A percentile compares a stretch with the other conserved stretches of the same genome.
phyloP scores from a whole-genome alignment of 2,113 vertebrate genomes.

The Protomyctophum bolini region DNA sequence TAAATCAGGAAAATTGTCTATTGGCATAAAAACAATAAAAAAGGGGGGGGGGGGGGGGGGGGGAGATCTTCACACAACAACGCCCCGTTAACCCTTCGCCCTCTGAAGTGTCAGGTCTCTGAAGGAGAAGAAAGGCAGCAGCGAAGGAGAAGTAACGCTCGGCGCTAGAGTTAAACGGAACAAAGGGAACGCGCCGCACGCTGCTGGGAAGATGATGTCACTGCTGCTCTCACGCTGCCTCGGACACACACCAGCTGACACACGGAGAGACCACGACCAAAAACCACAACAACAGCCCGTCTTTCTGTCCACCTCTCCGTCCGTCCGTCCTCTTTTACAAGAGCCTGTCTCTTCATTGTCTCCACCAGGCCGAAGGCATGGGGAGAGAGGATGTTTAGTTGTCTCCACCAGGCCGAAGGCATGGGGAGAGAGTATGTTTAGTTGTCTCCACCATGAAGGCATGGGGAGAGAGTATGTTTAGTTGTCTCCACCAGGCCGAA shows the following conservation, averaged over 20 bases:
- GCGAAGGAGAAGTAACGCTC: constrained; percentile 20
- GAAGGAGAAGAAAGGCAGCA: constrained; percentile 19
- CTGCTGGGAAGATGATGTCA: constrained; percentile 17
- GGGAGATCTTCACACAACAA: not conserved
- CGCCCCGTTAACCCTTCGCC: not conserved
- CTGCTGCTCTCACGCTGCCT: not conserved
- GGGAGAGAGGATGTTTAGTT: too few relatives aligned
- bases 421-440: too few relatives aligned
- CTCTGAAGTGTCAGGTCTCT: not conserved
- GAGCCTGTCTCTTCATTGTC: too few relatives aligned
- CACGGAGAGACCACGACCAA: not conserved
- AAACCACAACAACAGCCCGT: not conserved
- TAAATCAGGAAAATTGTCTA: not conserved
- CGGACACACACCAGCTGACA: not conserved
- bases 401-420: too few relatives aligned
- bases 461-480: too few relatives aligned
- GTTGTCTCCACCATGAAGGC: too few relatives aligned
- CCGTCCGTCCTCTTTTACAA: not conserved
- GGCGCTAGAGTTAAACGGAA: not conserved
- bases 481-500: too few relatives aligned
- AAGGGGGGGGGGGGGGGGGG: too few relatives aligned
- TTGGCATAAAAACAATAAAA: too few relatives aligned
- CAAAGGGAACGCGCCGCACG: not conserved
- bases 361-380: too few relatives aligned
- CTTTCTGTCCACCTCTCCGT: not conserved